Conservation (phyloP, 1,140 invertebrate genomes). For the Nasonia giraulti region DNA sequence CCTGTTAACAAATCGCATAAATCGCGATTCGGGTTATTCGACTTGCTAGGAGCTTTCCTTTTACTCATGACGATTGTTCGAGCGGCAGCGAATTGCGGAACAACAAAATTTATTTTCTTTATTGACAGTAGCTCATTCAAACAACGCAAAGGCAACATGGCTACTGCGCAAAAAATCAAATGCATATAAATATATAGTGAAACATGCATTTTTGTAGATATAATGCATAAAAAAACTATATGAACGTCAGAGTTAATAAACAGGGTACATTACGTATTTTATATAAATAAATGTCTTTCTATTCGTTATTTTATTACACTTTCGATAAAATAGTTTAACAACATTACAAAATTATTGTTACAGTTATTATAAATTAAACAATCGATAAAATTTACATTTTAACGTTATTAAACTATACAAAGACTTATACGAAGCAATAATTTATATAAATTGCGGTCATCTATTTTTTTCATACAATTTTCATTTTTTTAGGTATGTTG, state of each 20-base stretch:
- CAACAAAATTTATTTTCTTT: background rate
- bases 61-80: conserved; percentile 75
- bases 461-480: conserved; percentile 20
- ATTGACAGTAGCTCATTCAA: background rate
- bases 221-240: background rate
- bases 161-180: background rate
- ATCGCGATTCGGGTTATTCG: conserved; percentile 77
- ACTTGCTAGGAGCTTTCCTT: conserved; percentile 75
- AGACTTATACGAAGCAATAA: background rate
- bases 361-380: conserved; percentile 18
- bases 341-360: conserved; percentile 39
- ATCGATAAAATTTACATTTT: conserved; percentile 5
- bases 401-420: conserved; percentile 30
- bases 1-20: conserved; percentile 78
- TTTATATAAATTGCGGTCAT: background rate
- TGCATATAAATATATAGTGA: background rate
- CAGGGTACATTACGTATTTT: background rate
- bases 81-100: background rate
- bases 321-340: conserved; percentile 48
- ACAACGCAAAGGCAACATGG: background rate
- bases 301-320: conserved; percentile 27
- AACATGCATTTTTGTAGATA: background rate
- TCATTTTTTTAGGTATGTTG: conserved; percentile 3
- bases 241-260: too few relatives aligned
- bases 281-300: background rate